Evolutionary conservation across 2,888 invertebrate species (phyloP), one percentile per base, ranked within the genome.

Genomic region (Eupeodes latifasciatus): DNA sequence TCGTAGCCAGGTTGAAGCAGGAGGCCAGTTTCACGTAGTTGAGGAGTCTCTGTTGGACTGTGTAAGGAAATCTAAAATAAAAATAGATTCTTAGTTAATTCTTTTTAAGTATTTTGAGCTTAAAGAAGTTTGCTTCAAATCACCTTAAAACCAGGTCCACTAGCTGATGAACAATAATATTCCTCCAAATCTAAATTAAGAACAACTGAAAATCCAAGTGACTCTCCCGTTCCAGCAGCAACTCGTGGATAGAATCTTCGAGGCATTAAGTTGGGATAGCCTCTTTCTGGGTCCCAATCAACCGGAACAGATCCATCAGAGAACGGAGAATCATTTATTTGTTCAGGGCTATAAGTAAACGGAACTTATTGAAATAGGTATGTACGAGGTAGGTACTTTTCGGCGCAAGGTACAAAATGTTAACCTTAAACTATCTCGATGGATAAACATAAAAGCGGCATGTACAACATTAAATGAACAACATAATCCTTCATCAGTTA

Each of bases 401-500:
- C 27, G 3, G 27, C 27, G 1, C 1, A 27, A 27, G 27, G 27
- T 27, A 27, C 1, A 44, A 57, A 44, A 88, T 90, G 14, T 34
- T 44, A 85, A 92, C 92, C 10, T 59, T 4, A 72, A n/a, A 5
- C 10, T 0, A 0, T 4, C 55, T 19, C 84, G 90, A 11, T 91
- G 89, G 59, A 90, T 90, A 69, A 90, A 92, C 92, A 92, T 92
- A 79, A 90, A 92, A n/a, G 82, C 86, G 0, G 95, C 94, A 82
- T 96, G 96, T 0, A 97, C 95, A 86, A 96, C 95, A 92, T 97
- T 97, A 92, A 97, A 97, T 5, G 96, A 96, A 92, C 97, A 97
- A 92, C 97, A 98, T 0, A 97, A 94, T 0, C 97, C 97, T 92
- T 97, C 97, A 91, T 98, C 97, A 0, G 97, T 97, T 78, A 97